Percentiles rank a stretch among this genome's conserved stretches.
Evolutionary conservation across 2,888 invertebrate species (phyloP).

Genomic region (Cartodere bifasciata): DNA sequence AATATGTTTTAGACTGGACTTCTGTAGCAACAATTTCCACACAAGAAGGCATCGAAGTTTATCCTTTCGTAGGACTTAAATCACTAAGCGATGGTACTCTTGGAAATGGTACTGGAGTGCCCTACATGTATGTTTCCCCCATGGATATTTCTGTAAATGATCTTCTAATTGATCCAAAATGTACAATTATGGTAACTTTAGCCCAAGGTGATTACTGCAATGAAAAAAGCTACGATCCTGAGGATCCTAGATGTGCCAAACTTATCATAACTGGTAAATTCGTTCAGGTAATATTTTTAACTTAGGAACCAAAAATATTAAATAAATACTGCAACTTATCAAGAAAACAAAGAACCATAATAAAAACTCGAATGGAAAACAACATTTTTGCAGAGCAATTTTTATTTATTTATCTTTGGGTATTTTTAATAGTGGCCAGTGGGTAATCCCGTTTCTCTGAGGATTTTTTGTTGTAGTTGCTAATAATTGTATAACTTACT

Average conservation of each 20-base stretch:
- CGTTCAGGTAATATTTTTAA: conserved; percentile 45
- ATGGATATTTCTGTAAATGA: conserved; percentile 57
- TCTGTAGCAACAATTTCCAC: conserved; percentile 57
- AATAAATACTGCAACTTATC: no score
- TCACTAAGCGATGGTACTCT: conserved; percentile 58
- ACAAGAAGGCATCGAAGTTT: conserved; percentile 44
- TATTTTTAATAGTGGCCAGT: no score
- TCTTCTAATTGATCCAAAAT: conserved; percentile 42
- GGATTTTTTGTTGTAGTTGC: no score
- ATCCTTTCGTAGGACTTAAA: conserved; percentile 56
- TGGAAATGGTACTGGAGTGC: conserved; percentile 54
- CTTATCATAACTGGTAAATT: conserved; percentile 57
- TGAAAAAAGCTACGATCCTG: conserved; percentile 49
- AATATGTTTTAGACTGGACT: conserved; percentile 51
- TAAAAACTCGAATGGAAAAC: no score
- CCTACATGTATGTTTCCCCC: conserved; percentile 62
- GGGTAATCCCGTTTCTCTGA: no score
- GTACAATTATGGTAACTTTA: conserved; percentile 54
- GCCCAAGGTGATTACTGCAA: conserved; percentile 57
- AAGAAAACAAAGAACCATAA: no score
- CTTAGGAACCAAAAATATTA: no score
- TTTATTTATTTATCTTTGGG: no score
- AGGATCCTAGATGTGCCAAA: conserved; percentile 66
- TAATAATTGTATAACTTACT: no score
- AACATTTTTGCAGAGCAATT: no score